These are phyloP conservation scores for Phortica magna DNA, from an alignment of 2,888 invertebrate genomes.

Conservation along the genomic window DNA sequence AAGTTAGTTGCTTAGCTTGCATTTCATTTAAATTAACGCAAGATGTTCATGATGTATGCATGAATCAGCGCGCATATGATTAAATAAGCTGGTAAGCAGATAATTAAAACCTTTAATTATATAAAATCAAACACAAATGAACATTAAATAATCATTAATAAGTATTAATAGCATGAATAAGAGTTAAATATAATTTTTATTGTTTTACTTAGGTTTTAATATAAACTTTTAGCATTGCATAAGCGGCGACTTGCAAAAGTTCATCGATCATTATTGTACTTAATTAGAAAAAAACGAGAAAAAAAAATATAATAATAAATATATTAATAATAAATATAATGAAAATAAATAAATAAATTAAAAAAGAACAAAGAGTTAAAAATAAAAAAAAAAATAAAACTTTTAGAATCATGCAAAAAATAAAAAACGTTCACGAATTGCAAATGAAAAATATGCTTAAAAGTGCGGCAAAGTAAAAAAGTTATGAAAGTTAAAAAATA, in stretches of 20 bases:
- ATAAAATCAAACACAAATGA: slow-evolving; percentile 11
- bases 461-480: not conserved
- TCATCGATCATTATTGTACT: slow-evolving; percentile 16
- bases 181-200: slow-evolving; percentile 19
- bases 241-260: not conserved
- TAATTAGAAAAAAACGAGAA: not conserved
- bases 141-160: slow-evolving; percentile 51
- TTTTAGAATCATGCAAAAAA: not conserved
- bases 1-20: slow-evolving; percentile 46
- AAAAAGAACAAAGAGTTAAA: not conserved
- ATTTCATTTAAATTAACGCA: slow-evolving; percentile 43
- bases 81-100: slow-evolving; percentile 12
- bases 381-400: slow-evolving; percentile 4
- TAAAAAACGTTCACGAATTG: not conserved
- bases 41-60: not conserved
- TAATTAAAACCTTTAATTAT: slow-evolving; percentile 43
- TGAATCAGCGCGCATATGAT: not conserved
- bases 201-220: slow-evolving; percentile 12
- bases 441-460: not conserved
- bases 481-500: not conserved
- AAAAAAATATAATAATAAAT: not conserved
- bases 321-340: not conserved
- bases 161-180: slow-evolving; percentile 43
- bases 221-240: slow-evolving; percentile 19
- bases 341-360: not conserved